Evolutionary conservation across 2,888 invertebrate genomes (phyloP).

Genomic region (Leptinotarsa haldemani): DNA sequence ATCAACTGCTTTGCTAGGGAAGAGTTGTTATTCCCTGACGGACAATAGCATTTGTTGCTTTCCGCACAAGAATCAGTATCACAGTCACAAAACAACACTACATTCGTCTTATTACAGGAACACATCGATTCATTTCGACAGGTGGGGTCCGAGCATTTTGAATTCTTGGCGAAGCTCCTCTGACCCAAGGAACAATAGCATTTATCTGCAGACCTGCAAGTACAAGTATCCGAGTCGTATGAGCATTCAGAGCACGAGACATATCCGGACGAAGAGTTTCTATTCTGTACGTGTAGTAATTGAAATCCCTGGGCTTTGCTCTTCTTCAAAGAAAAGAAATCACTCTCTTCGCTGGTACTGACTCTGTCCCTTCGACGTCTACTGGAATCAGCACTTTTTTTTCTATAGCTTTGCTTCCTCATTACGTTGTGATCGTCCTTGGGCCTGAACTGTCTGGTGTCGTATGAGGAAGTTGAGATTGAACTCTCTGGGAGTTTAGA

Average conservation of each 20-base stretch:
- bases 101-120: slow-evolving; percentile 71
- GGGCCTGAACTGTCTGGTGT: slow-evolving; percentile 72
- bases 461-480: slow-evolving; percentile 73
- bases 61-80: slow-evolving; percentile 90
- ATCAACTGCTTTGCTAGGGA: slow-evolving; percentile 68
- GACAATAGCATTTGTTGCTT: slow-evolving; percentile 88
- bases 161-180: slow-evolving; percentile 62
- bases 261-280: slow-evolving; percentile 73
- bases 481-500: slow-evolving; percentile 69
- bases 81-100: slow-evolving; percentile 76
- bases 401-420: slow-evolving; percentile 57
- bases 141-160: slow-evolving; percentile 54
- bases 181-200: slow-evolving; percentile 85
- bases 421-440: slow-evolving; percentile 65
- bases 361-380: slow-evolving; percentile 51
- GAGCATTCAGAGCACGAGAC: slow-evolving; percentile 91
- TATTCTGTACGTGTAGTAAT: slow-evolving; percentile 54
- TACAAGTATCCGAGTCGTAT: slow-evolving; percentile 86
- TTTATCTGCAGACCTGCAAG: slow-evolving; percentile 80
- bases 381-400: slow-evolving; percentile 48
- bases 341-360: slow-evolving; percentile 67
- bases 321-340: slow-evolving; percentile 63
- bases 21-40: slow-evolving; percentile 28
- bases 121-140: slow-evolving; percentile 67
- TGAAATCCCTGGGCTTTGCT: slow-evolving; percentile 57